phyloP scores from a whole-genome alignment of 2,888 invertebrate genomes.

The Eutolmus rufibarbis region DNA sequence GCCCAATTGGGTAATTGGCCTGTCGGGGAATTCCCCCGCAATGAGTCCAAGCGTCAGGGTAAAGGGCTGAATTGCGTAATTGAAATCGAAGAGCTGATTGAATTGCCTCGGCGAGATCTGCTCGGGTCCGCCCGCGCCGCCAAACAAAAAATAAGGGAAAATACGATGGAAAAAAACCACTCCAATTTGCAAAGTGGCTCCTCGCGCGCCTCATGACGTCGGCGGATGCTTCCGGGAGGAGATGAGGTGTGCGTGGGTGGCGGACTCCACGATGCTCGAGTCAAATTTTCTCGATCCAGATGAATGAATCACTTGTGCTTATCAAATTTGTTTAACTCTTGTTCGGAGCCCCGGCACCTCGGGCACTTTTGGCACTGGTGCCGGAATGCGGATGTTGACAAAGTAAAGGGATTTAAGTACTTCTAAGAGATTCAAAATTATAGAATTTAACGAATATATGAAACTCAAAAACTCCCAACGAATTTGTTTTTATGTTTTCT shows the following conservation, averaged over 20 bases:
- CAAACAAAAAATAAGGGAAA: not conserved
- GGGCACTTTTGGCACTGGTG: not conserved
- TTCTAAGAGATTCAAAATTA: no score
- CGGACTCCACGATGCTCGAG: not conserved
- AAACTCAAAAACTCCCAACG: no score
- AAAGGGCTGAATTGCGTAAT: slow-evolving; percentile 34
- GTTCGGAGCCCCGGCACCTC: not conserved
- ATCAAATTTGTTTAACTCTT: not conserved
- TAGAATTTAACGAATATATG: no score
- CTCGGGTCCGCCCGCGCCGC: not conserved
- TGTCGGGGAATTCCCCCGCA: slow-evolving; percentile 8
- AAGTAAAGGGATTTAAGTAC: no score
- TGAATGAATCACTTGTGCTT: not conserved
- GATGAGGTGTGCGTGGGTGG: not conserved
- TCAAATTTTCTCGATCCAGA: not conserved
- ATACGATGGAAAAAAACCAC: not conserved
- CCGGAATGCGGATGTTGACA: no score
- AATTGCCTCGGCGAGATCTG: slow-evolving; percentile 12
- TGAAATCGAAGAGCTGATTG: slow-evolving; percentile 44
- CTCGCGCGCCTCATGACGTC: not conserved
- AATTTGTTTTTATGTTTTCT: no score
- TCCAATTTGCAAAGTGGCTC: slow-evolving; percentile 24
- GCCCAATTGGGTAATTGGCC: slow-evolving; percentile 32
- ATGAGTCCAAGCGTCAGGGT: not conserved
- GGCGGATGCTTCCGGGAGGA: not conserved